phyloP scores from a whole-genome alignment of 2,888 invertebrate species.

The Abscondita cerata region DNA sequence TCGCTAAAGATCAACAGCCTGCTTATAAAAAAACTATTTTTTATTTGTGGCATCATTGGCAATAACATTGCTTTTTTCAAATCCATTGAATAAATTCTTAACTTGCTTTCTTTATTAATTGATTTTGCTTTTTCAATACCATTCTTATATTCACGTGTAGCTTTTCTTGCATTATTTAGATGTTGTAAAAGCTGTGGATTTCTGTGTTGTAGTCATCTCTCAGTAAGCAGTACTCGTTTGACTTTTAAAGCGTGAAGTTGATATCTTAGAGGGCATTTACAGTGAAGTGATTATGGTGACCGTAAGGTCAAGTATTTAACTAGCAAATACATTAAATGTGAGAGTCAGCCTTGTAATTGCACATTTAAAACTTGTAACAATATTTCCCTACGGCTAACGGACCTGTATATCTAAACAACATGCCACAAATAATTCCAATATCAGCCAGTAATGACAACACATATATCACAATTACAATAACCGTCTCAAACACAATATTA shows the following conservation, averaged over 20 bases:
- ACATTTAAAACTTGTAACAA: background rate
- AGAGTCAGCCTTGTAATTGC: background rate
- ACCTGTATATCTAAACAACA: background rate
- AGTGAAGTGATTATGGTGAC: constrained; percentile 2
- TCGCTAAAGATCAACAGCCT: too few species aligned
- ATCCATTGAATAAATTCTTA: too few species aligned
- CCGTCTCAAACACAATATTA: background rate
- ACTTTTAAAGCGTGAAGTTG: constrained; percentile 1
- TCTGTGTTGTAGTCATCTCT: too few species aligned
- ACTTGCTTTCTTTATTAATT: too few species aligned
- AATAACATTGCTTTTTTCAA: too few species aligned
- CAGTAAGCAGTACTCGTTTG: too few species aligned
- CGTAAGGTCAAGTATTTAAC: background rate
- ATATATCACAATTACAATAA: background rate
- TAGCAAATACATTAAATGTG: background rate
- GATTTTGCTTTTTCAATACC: too few species aligned
- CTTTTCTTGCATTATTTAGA: too few species aligned
- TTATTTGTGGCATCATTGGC: too few species aligned
- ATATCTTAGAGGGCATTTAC: background rate
- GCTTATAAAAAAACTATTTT: too few species aligned
- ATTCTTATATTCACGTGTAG: too few species aligned
- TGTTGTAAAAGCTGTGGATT: too few species aligned
- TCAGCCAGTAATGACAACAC: background rate
- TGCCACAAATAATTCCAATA: background rate
- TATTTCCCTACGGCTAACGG: constrained; percentile 13